Percentiles rank a stretch among this genome's conserved stretches.
Conservation (phyloP, 2,888 invertebrate genomes). For the Sinelater perroti region DNA sequence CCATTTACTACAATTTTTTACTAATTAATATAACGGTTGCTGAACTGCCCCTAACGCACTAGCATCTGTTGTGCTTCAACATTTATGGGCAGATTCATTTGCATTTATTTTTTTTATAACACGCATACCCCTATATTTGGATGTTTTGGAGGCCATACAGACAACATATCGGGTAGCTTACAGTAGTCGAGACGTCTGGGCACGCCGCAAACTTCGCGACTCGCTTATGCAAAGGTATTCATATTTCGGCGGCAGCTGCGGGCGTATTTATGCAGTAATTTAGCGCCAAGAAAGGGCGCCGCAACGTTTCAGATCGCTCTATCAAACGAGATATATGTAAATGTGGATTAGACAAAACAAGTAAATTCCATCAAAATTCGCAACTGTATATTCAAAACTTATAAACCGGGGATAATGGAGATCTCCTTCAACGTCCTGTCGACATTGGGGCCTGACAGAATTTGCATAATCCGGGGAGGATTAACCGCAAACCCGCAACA, state of each 20-base stretch:
- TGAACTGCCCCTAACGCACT: too few species aligned
- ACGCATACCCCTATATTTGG: too few species aligned
- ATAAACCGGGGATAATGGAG: slow-evolving; percentile 39
- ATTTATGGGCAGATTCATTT: too few species aligned
- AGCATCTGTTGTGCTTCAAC: too few species aligned
- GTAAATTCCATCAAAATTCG: slow-evolving; percentile 39
- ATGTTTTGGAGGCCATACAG: too few species aligned
- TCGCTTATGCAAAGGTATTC: slow-evolving; percentile 5
- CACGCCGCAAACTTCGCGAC: neutral
- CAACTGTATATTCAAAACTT: slow-evolving; percentile 40
- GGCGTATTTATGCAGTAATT: slow-evolving; percentile 6
- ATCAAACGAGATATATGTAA: slow-evolving; percentile 55
- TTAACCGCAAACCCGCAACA: slow-evolving; percentile 47
- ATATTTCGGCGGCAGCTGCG: neutral
- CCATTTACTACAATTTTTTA: too few species aligned
- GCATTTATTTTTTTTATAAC: too few species aligned
- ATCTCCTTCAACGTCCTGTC: slow-evolving; percentile 39
- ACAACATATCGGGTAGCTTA: too few species aligned
- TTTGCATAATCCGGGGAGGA: slow-evolving; percentile 51
- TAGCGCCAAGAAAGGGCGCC: slow-evolving; percentile 14
- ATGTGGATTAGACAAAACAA: slow-evolving; percentile 52
- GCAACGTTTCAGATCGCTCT: slow-evolving; percentile 28
- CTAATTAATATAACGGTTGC: too few species aligned
- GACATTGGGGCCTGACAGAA: slow-evolving; percentile 42
- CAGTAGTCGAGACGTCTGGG: too few species aligned